Evolutionary conservation across 2,797 vertebrate species (phyloP).

Genomic region (Sandelia bainsii): DNA sequence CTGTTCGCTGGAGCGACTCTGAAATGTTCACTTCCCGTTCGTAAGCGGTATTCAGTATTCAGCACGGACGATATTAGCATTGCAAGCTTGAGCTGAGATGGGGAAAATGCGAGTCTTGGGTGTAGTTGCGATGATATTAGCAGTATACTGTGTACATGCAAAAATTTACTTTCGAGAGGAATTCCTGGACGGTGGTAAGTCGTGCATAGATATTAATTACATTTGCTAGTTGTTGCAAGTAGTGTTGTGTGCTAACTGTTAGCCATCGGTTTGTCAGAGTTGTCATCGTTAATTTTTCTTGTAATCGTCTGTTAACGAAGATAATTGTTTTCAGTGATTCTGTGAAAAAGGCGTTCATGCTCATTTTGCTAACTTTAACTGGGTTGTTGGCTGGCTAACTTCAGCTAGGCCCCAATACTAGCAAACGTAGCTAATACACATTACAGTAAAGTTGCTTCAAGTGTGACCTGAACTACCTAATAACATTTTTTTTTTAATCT

Average conservation of each 20-base stretch:
- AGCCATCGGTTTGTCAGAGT: background rate
- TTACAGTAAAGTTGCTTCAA: background rate
- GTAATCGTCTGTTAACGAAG: background rate
- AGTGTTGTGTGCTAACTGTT: conserved; percentile 3
- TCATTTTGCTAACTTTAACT: background rate
- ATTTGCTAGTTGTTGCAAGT: too few species aligned
- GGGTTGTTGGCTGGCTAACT: conserved; percentile 11
- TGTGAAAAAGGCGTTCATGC: background rate
- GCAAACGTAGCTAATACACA: background rate
- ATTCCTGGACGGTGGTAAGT: conserved; percentile 92
- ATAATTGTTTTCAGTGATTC: background rate
- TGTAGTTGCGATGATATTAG: conserved; percentile 59
- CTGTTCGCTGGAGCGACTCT: conserved; percentile 84
- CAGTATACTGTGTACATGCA: conserved; percentile 82
- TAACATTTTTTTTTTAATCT: background rate
- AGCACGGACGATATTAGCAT: background rate
- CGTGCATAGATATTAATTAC: background rate
- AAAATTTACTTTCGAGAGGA: conserved; percentile 89
- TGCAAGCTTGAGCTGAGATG: background rate
- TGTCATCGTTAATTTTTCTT: background rate
- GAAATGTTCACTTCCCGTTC: conserved; percentile 68
- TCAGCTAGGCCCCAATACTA: conserved; percentile 30
- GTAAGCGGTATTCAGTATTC: conserved; percentile 6
- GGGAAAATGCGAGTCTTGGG: conserved; percentile 60
- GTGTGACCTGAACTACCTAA: background rate